Percentiles rank a stretch among this genome's conserved stretches.
These are phyloP conservation scores for Plectus sambesii DNA, from an alignment of 1,140 invertebrate species.

Conservation along the genomic window DNA sequence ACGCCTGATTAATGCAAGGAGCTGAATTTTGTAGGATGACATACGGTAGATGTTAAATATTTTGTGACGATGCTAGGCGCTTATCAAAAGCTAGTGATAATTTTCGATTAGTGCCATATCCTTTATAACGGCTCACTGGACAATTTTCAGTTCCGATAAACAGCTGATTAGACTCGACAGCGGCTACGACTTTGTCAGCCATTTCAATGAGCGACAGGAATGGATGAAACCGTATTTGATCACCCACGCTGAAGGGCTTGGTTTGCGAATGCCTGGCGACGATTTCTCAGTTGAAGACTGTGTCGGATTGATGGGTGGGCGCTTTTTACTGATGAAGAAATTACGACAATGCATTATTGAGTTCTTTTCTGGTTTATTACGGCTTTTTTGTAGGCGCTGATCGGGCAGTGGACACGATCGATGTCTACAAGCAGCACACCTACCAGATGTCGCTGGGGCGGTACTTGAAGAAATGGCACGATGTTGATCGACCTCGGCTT, in stretches of 20 bases:
- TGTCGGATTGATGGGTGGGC: conserved; percentile 3
- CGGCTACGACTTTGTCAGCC: conserved; percentile 8
- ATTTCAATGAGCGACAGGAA: conserved; percentile 2
- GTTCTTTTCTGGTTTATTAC: background rate
- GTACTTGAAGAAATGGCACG: conserved; percentile 9
- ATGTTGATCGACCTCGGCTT: conserved; percentile 7
- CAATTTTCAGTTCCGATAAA: conserved; percentile 6
- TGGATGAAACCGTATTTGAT: conserved; percentile 15
- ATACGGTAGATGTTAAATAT: no score
- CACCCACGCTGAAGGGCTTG: conserved; percentile 11
- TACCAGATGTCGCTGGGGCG: conserved; percentile 18
- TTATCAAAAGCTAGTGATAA: no score
- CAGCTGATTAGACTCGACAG: conserved; percentile 11
- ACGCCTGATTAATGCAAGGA: no score
- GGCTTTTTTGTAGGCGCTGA: conserved; percentile 17
- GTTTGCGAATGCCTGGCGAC: conserved; percentile 15
- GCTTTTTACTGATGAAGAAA: conserved; percentile 4
- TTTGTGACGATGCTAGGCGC: no score
- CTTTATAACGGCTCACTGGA: no score
- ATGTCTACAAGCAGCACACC: conserved; percentile 22
- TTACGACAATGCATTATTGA: conserved; percentile 5
- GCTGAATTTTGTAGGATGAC: no score
- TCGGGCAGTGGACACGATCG: conserved; percentile 24
- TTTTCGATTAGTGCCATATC: conserved; percentile 3
- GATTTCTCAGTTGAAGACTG: conserved; percentile 5